A percentile compares a stretch with the other conserved stretches of the same genome.
phyloP scores from a whole-genome alignment of 2,888 invertebrate species.

The Lithophane socia region DNA sequence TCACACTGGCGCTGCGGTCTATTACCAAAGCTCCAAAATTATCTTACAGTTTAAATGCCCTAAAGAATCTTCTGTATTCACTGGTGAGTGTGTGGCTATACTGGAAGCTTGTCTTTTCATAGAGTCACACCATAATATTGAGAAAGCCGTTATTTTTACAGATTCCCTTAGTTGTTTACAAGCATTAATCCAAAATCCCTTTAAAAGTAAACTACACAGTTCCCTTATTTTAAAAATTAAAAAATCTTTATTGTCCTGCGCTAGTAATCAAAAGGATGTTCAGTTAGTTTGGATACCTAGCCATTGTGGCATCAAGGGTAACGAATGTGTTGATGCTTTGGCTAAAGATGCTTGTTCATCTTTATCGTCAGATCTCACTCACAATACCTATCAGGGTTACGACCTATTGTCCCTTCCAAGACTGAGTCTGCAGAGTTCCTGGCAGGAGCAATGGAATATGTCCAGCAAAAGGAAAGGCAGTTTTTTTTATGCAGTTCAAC shows the following conservation, averaged over 20 bases:
- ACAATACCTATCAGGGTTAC: no score
- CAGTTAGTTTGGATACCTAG: no score
- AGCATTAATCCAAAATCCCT: neutral
- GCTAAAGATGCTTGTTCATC: no score
- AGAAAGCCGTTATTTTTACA: neutral
- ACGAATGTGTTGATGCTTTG: no score
- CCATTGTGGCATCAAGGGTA: no score
- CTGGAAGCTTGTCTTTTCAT: neutral
- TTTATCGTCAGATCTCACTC: no score
- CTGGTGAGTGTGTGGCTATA: neutral
- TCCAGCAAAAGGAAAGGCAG: no score
- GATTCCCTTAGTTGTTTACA: neutral
- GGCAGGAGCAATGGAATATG: no score
- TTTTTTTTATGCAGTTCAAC: no score
- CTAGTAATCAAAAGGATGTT: neutral
- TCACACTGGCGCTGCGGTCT: neutral
- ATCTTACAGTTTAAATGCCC: neutral
- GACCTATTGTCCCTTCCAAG: no score
- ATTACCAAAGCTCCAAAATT: neutral
- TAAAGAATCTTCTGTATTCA: neutral
- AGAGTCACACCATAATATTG: neutral
- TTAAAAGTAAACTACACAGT: constrained; percentile 2
- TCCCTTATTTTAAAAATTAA: neutral
- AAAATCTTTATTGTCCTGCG: neutral
- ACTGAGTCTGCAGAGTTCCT: no score